Evolutionary conservation across 2,113 vertebrate species (phyloP).

Genomic region (Rallus limicola): DNA sequence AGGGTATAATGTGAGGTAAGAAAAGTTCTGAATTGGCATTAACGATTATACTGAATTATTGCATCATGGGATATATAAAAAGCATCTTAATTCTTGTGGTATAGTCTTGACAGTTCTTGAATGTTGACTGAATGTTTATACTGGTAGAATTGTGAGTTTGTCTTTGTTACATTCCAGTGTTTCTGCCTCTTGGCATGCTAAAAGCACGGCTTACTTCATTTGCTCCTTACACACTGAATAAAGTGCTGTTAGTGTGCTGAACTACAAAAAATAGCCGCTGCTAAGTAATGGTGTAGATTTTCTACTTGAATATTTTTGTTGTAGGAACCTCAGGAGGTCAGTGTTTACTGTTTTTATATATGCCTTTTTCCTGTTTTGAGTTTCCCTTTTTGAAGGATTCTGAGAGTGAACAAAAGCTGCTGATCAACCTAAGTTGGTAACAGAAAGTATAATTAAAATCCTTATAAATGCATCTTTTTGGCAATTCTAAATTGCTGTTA

Average conservation of each 20-base stretch:
- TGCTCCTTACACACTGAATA: conserved; percentile 82
- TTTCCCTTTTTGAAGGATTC: conserved; percentile 84
- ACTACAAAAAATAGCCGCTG: conserved; percentile 90
- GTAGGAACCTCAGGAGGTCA: conserved; percentile 96
- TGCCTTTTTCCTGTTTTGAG: conserved; percentile 86
- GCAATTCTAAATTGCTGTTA: conserved; percentile 66
- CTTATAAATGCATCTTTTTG: conserved; percentile 68
- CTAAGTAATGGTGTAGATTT: conserved; percentile 90
- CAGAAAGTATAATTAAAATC: conserved; percentile 78
- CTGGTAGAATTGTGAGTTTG: conserved; percentile 78
- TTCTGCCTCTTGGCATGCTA: conserved; percentile 89
- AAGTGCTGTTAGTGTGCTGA: conserved; percentile 87
- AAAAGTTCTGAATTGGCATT: conserved; percentile 69
- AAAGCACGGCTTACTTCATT: conserved; percentile 84
- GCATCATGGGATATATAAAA: conserved; percentile 93
- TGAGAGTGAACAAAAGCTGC: conserved; percentile 81
- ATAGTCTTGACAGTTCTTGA: conserved; percentile 80
- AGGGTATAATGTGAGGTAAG: conserved; percentile 68
- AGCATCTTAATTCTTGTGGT: conserved; percentile 79
- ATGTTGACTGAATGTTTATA: conserved; percentile 84
- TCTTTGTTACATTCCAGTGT: conserved; percentile 98
- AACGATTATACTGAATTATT: conserved; percentile 68
- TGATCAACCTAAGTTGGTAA: conserved; percentile 86
- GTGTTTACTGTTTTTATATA: conserved; percentile 92
- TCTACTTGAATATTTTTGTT: conserved; percentile 98